Evolutionary conservation across 2,888 invertebrate genomes (phyloP), one percentile per base, ranked within the genome.

Genomic region (Nasonovia ribisnigri): DNA sequence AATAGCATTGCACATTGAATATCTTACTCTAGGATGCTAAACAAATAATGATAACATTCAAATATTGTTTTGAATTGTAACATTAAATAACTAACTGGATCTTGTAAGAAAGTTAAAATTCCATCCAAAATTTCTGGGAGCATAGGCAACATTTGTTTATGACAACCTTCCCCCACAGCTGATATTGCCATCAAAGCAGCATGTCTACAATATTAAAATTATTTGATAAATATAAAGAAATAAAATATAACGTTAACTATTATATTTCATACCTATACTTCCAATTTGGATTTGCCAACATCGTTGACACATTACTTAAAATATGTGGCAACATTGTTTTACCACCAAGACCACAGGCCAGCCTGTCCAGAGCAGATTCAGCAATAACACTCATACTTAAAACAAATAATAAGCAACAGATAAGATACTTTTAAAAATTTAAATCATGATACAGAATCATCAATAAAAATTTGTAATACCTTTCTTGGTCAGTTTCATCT

Each of bases 121-220:
- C 99, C 98, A 84, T 98, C 98, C 86, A 98, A 97, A 96, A 99
- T 98, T 77, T 99, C 98, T 96, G 98, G 98, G n/a, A 99, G 96
- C 96, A 99, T 97, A 92, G 97, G 97, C 96, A 99, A 99, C 99
- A 99, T 99, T 96, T 99, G 99, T 95, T 99, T 98, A 95, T 99
- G 99, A 95, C 99, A 99, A 46, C 99, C 99, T 96, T 99, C 99
- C 10, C 99, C 99, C 94, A 99, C 98, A 0, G 99, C 99, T 13
- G 99, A 99, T 89, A 99, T 97, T 0, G 99, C 99, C 99, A 99
- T 99, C 77, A 99, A 97, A 4, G 99, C 99, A 86, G 99, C 99
- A 96, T 99, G 98, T n/a, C 97, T 96, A 95, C 42, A 95, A 95
- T 94, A 60, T 90, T 94, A 57, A 77, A 51, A 46, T 36, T 24